Evolutionary conservation across 2,888 invertebrate genomes (phyloP), one percentile per base, ranked within the genome.

Genomic region (Tetrapedia diversipes): DNA sequence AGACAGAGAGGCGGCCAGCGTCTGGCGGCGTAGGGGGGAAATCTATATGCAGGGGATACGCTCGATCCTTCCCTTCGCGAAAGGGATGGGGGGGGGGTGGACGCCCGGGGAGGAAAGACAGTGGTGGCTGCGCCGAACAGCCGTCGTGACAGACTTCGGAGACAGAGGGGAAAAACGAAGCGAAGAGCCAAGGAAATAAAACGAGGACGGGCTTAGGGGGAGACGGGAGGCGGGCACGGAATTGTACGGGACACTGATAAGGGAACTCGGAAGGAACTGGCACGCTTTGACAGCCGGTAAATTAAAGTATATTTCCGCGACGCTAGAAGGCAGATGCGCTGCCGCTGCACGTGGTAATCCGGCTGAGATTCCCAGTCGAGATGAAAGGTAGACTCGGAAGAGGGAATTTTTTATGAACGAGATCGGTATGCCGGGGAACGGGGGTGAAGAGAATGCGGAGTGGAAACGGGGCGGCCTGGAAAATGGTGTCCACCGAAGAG

Each of bases 271-370:
- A 66, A 76, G 83, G 74, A 82, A 72, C 81, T 83, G 83, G 83
- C 83, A 77, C 74, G 83, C 83, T 83, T 83, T 83, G 83, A 83
- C 83, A 83, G 83, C 83, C 80, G 65, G 83, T 83, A 83, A 83
- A 83, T 83, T 83, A 83, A 83, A 83, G 83, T 83, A 83, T 83
- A 83, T 83, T 82, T 83, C 82, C 80, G 70, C 80, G 79, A 73
- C 77, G 81, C 66, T 79, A 64, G 81, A 72, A 83, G 77, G 82
- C 82, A 78, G 83, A 82, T 82, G 80, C 72, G 79, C 74, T 68
- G 77, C 72, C 72, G 79, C 74, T 68, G 77, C 72, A 77, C 83
- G 79, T 79, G 77, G 79, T 83, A 83, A 83, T 83, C 83, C 59
- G 68, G 41, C 39, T 63, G 83, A 79, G 79, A 83, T 77, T 79